Conservation (phyloP, 2,113 vertebrate species). For the Eptesicus fuscus region DNA sequence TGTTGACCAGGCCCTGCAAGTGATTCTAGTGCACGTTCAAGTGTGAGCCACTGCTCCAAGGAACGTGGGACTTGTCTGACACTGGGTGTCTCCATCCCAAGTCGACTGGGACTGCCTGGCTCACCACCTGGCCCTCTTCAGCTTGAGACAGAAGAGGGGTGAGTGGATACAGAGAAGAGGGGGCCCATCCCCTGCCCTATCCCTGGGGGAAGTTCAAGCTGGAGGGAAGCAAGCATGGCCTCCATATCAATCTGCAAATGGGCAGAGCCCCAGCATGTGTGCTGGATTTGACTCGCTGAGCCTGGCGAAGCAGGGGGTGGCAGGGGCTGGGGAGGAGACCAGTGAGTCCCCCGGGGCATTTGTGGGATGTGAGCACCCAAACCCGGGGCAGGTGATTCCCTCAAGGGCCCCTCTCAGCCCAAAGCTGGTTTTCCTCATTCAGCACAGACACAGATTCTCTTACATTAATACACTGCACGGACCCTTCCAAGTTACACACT, state of each 20-base stretch:
- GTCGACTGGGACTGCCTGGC: background rate
- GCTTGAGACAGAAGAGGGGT: background rate
- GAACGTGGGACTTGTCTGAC: background rate
- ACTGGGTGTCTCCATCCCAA: background rate
- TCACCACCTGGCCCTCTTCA: background rate
- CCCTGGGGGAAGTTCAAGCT: background rate
- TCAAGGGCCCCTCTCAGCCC: background rate
- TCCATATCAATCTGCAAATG: background rate
- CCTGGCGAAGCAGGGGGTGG: background rate
- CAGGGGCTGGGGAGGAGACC: background rate
- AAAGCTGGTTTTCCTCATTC: background rate
- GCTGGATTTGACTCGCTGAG: background rate
- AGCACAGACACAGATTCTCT: background rate
- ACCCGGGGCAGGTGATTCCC: background rate
- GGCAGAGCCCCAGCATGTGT: background rate
- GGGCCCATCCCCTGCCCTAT: background rate
- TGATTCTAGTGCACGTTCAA: background rate
- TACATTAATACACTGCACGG: background rate
- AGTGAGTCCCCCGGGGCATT: background rate
- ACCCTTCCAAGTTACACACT: constrained; percentile 33
- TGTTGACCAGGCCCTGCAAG: background rate
- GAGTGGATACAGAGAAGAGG: background rate
- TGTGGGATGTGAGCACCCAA: background rate
- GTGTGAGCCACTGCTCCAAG: background rate
- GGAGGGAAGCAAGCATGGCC: background rate